These are phyloP conservation scores for Tetramorium parvispinum DNA, from an alignment of 1,140 invertebrate genomes.

Conservation along the genomic window DNA sequence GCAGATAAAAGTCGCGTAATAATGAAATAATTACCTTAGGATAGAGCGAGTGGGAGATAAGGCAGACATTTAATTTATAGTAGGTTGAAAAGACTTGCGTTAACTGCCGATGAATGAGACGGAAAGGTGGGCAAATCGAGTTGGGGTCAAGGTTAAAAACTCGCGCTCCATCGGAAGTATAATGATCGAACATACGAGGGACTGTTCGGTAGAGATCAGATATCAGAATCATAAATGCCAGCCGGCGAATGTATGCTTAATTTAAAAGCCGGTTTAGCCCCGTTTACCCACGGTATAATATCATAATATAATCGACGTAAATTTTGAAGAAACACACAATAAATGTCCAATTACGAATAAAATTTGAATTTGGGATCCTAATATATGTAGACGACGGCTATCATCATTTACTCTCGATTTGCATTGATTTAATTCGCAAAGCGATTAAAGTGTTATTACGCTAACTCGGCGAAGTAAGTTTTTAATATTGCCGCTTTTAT, in stretches of 20 bases:
- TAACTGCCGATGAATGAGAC: neutral
- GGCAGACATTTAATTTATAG: neutral
- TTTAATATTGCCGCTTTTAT: neutral
- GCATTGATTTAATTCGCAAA: constrained; percentile 30
- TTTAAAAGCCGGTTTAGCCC: constrained; percentile 5
- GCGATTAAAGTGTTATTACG: constrained; percentile 3
- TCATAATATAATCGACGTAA: neutral
- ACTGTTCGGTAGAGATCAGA: neutral
- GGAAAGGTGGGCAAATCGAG: neutral
- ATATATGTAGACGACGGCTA: neutral
- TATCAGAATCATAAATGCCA: constrained; percentile 16
- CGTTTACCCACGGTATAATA: constrained; percentile 5
- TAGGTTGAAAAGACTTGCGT: neutral
- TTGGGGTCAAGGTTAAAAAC: constrained; percentile 39
- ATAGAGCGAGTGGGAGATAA: neutral
- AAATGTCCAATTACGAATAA: neutral
- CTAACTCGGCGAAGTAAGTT: neutral
- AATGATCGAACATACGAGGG: constrained; percentile 12
- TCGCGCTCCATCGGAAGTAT: constrained; percentile 11
- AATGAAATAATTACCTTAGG: neutral
- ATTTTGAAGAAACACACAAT: neutral
- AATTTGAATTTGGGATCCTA: constrained; percentile 11
- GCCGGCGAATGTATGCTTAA: neutral
- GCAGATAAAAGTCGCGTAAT: neutral
- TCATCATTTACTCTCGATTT: constrained; percentile 11